These are phyloP conservation scores for Nomada lathburiana DNA, from an alignment of 2,888 invertebrate genomes.

Conservation along the genomic window DNA sequence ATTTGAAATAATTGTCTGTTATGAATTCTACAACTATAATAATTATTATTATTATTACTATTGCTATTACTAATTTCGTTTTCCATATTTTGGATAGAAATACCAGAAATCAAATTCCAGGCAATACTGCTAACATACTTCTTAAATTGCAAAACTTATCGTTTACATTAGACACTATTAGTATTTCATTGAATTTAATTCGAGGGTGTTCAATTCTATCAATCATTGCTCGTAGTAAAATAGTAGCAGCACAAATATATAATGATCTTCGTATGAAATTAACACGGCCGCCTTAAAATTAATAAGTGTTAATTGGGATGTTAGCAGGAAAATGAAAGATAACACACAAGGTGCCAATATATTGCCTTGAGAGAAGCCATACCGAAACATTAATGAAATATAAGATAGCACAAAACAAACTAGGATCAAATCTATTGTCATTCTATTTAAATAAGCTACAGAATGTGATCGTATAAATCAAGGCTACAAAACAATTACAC, in stretches of 20 bases:
- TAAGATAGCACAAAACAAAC: conserved; percentile 14
- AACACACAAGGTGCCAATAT: conserved; percentile 23
- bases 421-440: conserved; percentile 32
- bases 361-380: conserved; percentile 42
- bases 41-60: not conserved
- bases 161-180: conserved; percentile 33
- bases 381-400: conserved; percentile 34
- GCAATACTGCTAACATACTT: conserved; percentile 12
- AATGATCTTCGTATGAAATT: conserved; percentile 22
- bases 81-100: conserved; percentile 19
- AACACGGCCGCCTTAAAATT: conserved; percentile 33
- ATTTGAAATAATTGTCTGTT: conserved; percentile 38
- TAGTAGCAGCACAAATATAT: conserved; percentile 20
- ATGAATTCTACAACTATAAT: conserved; percentile 9
- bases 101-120: conserved; percentile 38
- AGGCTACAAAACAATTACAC: conserved; percentile 3
- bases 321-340: conserved; percentile 30
- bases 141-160: conserved; percentile 33
- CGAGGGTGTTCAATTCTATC: conserved; percentile 23
- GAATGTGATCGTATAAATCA: conserved; percentile 40
- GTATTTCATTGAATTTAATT: conserved; percentile 1
- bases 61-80: conserved; percentile 5
- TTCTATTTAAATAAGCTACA: conserved; percentile 47
- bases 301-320: conserved; percentile 29
- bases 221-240: conserved; percentile 9